Conservation (phyloP, 2,888 invertebrate genomes). For the Drosophila anceps region DNA sequence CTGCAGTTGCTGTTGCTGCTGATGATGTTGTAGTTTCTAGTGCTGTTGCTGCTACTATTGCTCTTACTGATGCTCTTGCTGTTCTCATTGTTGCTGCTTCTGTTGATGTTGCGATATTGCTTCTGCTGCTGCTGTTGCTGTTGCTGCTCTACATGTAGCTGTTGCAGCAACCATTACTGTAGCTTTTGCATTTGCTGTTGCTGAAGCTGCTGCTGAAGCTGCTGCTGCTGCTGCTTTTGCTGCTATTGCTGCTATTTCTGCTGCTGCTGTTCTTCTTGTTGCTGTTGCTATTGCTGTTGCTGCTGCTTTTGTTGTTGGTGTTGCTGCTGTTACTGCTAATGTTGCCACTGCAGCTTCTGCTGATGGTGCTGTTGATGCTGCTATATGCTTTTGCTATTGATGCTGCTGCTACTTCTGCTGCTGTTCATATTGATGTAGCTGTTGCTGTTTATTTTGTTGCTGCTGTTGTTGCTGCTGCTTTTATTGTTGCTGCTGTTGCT, state of each 20-base stretch:
- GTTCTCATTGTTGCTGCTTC: neutral
- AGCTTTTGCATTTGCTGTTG: neutral
- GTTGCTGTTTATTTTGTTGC: neutral
- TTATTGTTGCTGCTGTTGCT: conserved; percentile 42
- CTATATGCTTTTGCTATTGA: neutral
- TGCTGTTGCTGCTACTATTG: neutral
- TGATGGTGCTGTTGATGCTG: neutral
- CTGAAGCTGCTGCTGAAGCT: too few species aligned
- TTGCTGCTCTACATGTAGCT: neutral
- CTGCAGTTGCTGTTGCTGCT: neutral
- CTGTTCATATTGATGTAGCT: neutral
- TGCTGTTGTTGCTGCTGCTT: conserved; percentile 33
- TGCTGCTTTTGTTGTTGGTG: neutral
- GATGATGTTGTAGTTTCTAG: neutral
- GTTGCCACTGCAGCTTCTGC: neutral
- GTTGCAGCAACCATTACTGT: neutral
- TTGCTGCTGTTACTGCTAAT: neutral
- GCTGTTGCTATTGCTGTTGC: neutral
- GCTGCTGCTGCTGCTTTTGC: neutral
- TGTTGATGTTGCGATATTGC: too few species aligned
- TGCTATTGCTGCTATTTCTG: neutral
- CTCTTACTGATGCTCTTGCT: neutral
- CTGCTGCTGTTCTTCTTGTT: neutral
- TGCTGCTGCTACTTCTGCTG: neutral
- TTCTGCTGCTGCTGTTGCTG: neutral